Conservation (phyloP, 2,113 vertebrate species). For the Oncorhynchus nerka region DNA sequence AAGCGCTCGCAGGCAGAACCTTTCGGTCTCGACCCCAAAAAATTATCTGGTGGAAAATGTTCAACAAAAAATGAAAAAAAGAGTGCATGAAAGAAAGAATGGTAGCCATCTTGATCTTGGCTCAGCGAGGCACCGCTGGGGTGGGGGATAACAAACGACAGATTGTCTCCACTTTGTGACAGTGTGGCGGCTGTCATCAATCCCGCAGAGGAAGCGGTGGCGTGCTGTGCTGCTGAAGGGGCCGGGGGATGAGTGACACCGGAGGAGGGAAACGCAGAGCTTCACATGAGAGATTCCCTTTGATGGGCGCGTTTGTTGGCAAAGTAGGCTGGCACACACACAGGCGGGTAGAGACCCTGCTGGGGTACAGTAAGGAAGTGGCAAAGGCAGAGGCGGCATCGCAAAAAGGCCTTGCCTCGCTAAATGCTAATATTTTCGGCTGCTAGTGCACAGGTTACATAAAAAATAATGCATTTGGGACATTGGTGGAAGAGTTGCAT, state of each 20-base stretch:
- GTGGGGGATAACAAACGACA: conserved; percentile 33
- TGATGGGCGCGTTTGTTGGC: conserved; percentile 1
- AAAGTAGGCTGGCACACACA: background rate
- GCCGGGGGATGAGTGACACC: conserved; percentile 11
- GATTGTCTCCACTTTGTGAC: conserved; percentile 28
- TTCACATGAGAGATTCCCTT: conserved; percentile 24
- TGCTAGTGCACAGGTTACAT: too few species aligned
- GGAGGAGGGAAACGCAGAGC: conserved; percentile 30
- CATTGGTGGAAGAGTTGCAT: background rate
- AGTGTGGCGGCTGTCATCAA: conserved; percentile 19
- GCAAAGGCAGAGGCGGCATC: background rate
- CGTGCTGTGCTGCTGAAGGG: conserved; percentile 20
- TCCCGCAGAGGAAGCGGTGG: conserved; percentile 28
- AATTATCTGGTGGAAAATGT: background rate
- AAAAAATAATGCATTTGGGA: too few species aligned
- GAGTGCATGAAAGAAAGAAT: conserved; percentile 1
- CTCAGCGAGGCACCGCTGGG: conserved; percentile 3
- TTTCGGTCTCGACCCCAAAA: background rate
- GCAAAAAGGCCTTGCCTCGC: background rate
- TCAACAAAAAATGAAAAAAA: background rate
- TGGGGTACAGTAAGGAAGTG: background rate
- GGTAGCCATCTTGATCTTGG: conserved; percentile 3
- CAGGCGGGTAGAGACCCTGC: background rate
- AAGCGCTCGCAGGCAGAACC: too few species aligned
- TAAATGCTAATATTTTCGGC: background rate